Evolutionary conservation across 1,140 invertebrate species (phyloP), one percentile per base, ranked within the genome.

Genomic region (Tetragonula clypearis): DNA sequence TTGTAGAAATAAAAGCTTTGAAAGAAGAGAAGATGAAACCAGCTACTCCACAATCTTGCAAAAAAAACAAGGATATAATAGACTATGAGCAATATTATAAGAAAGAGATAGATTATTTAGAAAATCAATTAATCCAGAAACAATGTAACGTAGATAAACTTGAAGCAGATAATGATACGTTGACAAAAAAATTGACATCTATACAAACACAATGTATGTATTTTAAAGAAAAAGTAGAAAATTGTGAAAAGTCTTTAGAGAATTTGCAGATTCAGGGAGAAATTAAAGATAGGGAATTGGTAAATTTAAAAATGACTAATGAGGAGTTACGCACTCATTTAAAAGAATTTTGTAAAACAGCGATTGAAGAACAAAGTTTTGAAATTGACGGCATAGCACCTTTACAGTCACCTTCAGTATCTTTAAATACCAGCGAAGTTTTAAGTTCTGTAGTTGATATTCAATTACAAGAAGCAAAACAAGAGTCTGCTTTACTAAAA

Each of bases 391-490:
- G 75, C 1, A 14, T 62, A 49, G 23, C 17, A 55, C 35, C 66
- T 21, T 49, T 72, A 56, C 21, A 60, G 74, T 14, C 74, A 49
- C 14, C 23, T n/a, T 89, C 6, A 49, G 12, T 68, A 8, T 72
- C 78, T 0, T 85, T 89, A 0, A 88, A 90, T n/a, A 87, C 66
- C 19, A 93, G 92, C 71, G 95, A 95, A 86, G 87, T 85, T 72
- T 62, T 95, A 26, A 95, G 94, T 90, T 93, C 94, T 21, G 92
- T 95, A 11, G 88, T 95, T 35, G 95, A 95, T 9, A 92, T 95
- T 56, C 95, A 95, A 58, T 85, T 95, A 8, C 86, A 92, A 77
- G 94, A 95, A 81, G 92, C 93, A 0, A 92, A 91, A 81, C 86
- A 93, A 79, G 94, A 94, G 80, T 90, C 91, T 14, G 77, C 85